Conservation (phyloP, 1,140 invertebrate genomes). For the Calosoma granatense region DNA sequence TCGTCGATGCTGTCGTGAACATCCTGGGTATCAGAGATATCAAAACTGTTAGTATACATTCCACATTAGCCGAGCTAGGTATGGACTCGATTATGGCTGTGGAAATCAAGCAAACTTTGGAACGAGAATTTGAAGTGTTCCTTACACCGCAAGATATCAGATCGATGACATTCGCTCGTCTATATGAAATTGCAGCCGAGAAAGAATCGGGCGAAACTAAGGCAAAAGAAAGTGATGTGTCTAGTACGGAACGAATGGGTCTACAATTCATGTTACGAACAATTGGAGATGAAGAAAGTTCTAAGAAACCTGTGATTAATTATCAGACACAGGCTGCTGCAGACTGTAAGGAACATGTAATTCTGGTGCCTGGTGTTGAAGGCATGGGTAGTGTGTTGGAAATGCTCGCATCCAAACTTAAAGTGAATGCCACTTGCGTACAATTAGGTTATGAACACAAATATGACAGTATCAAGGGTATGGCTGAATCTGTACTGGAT, state of each 20-base stretch:
- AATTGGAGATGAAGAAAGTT: background rate
- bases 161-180: slow-evolving; percentile 32
- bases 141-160: slow-evolving; percentile 51
- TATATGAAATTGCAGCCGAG: background rate
- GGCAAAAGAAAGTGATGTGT: background rate
- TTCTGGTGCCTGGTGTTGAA: slow-evolving; percentile 75
- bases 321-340: background rate
- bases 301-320: slow-evolving; percentile 2
- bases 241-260: background rate
- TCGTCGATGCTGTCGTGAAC: slow-evolving; percentile 52
- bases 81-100: slow-evolving; percentile 86
- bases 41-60: slow-evolving; percentile 50
- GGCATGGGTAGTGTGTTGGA: slow-evolving; percentile 52
- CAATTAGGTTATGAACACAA: slow-evolving; percentile 43
- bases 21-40: slow-evolving; percentile 46
- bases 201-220: background rate
- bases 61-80: slow-evolving; percentile 71
- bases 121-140: slow-evolving; percentile 50
- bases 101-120: slow-evolving; percentile 63
- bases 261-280: background rate
- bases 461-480: slow-evolving; percentile 29
- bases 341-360: slow-evolving; percentile 33
- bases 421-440: slow-evolving; percentile 53
- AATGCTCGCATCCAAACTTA: slow-evolving; percentile 45
- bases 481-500: slow-evolving; percentile 33